Conservation (phyloP, 2,113 vertebrate species). For the Trematocara variabile region DNA sequence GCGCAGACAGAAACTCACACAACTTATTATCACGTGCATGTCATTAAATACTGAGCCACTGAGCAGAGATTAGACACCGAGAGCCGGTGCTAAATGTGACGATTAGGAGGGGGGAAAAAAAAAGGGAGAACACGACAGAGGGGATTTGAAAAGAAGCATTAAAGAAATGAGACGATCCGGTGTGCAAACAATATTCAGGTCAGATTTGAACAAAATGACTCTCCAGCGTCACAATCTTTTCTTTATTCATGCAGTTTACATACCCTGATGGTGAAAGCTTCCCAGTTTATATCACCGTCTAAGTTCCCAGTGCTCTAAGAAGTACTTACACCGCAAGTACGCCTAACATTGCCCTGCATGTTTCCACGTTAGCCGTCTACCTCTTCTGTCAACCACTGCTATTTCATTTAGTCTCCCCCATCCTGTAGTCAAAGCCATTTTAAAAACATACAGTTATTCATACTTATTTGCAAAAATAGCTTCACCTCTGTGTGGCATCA, state of each 20-base stretch:
- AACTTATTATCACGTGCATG: neutral
- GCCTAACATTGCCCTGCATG: neutral
- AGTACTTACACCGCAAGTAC: neutral
- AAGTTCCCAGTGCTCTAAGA: neutral
- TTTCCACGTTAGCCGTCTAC: neutral
- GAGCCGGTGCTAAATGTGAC: neutral
- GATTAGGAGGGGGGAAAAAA: neutral
- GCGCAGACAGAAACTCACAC: neutral
- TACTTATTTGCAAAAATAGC: neutral
- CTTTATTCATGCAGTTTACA: neutral
- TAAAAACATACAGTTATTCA: neutral
- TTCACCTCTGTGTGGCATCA: slow-evolving; percentile 28
- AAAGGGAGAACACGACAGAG: neutral
- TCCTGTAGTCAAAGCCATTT: neutral
- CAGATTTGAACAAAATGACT: neutral
- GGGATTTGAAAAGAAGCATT: neutral
- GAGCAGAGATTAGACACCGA: neutral
- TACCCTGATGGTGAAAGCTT: neutral
- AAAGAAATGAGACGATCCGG: neutral
- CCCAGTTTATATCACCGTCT: neutral
- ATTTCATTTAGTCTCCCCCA: neutral
- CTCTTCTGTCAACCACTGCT: neutral
- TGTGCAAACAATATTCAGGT: slow-evolving; percentile 3
- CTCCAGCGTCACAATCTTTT: neutral
- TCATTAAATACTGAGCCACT: neutral